A percentile compares a stretch with the other conserved stretches of the same genome.
These are phyloP conservation scores for Muscicapa striata DNA, from an alignment of 2,797 vertebrate genomes.

Conservation along the genomic window DNA sequence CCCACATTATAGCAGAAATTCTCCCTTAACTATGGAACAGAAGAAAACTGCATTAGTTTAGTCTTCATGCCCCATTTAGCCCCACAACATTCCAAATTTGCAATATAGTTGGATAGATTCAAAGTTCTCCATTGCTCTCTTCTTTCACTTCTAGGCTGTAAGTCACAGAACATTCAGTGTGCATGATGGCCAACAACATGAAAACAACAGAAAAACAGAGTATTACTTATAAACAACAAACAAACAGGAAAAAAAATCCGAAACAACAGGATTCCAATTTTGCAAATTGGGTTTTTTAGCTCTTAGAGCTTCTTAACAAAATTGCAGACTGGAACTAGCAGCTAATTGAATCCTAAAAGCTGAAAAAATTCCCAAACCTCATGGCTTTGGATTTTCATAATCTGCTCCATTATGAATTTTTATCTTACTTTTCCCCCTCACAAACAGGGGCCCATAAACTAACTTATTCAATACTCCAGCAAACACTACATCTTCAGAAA, in stretches of 20 bases:
- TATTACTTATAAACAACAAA: neutral
- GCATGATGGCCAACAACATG: neutral
- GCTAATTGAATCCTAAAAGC: neutral
- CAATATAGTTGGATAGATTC: neutral
- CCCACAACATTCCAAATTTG: neutral
- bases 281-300: neutral
- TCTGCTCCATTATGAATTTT: neutral
- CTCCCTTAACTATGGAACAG: neutral
- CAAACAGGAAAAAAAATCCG: neutral
- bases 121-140: neutral
- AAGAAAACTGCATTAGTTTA: neutral
- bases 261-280: neutral
- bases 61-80: neutral
- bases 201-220: neutral
- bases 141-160: neutral
- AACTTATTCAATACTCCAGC: neutral
- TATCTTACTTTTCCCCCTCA: neutral
- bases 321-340: neutral
- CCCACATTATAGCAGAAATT: neutral
- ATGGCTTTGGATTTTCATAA: neutral
- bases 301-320: neutral
- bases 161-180: neutral
- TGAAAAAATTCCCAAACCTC: neutral
- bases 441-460: neutral
- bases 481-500: neutral